A percentile compares a stretch with the other conserved stretches of the same genome.
phyloP scores from a whole-genome alignment of 2,113 vertebrate species.

The Chaetorhynchus papuensis region DNA sequence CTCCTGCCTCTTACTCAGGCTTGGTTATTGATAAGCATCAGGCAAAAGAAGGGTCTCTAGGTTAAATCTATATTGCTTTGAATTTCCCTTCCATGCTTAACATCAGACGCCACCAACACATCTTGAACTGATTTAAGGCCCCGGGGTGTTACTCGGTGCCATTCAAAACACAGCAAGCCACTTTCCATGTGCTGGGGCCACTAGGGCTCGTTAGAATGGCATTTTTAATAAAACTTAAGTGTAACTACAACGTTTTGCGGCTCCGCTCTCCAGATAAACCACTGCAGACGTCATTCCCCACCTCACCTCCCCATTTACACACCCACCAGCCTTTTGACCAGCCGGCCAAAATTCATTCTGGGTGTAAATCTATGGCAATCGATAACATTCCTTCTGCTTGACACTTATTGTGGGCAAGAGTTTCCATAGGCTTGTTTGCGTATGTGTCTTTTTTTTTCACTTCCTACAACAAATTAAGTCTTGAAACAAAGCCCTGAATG shows the following conservation, averaged over 20 bases:
- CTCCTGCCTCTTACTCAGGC: background rate
- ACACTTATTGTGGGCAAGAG: conserved; percentile 43
- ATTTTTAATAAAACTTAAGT: conserved; percentile 71
- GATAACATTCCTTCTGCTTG: conserved; percentile 58
- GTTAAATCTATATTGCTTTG: conserved; percentile 61
- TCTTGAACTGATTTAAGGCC: conserved; percentile 73
- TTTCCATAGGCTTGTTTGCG: conserved; percentile 23
- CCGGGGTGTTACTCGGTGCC: conserved; percentile 57
- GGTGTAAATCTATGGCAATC: conserved; percentile 62
- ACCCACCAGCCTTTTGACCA: conserved; percentile 40
- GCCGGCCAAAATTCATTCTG: conserved; percentile 58
- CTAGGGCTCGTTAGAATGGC: conserved; percentile 66
- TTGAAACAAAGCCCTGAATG: conserved; percentile 20
- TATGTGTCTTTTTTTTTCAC: background rate
- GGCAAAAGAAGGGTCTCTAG: conserved; percentile 47
- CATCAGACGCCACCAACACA: conserved; percentile 66
- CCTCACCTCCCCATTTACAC: conserved; percentile 38
- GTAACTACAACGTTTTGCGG: conserved; percentile 40
- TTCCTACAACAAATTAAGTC: conserved; percentile 16
- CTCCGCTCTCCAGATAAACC: conserved; percentile 36
- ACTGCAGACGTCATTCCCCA: conserved; percentile 14
- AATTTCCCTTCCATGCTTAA: conserved; percentile 63
- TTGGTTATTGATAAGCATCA: conserved; percentile 51
- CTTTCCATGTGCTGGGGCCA: conserved; percentile 66
- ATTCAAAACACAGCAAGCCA: conserved; percentile 67